Percentiles rank a stretch among this genome's conserved stretches.
Conservation (phyloP, 2,888 invertebrate genomes). For the Zygaena filipendulae region DNA sequence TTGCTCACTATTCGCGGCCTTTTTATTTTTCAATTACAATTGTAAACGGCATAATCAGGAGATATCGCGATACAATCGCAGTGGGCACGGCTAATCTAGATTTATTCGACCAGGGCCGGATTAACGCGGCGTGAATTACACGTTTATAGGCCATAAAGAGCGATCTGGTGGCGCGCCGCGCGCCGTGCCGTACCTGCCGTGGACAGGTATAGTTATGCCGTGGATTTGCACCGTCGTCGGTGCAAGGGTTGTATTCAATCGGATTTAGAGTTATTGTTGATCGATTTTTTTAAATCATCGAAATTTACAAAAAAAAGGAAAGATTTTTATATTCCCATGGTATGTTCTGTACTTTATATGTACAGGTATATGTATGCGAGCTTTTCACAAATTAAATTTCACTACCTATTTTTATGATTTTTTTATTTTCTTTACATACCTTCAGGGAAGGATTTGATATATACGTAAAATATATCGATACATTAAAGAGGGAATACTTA, state of each 20-base stretch:
- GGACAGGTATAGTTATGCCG: slow-evolving; percentile 53
- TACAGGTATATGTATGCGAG: slow-evolving; percentile 9
- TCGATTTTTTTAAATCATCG: no score
- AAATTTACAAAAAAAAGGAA: not conserved
- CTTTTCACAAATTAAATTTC: no score
- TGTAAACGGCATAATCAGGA: slow-evolving; percentile 65
- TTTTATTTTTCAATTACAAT: slow-evolving; percentile 67
- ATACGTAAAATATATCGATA: no score
- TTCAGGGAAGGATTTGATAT: no score
- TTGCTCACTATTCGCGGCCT: no score
- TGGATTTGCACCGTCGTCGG: slow-evolving; percentile 27
- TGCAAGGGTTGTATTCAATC: slow-evolving; percentile 25
- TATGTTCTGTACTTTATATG: no score
- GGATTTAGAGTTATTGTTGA: no score
- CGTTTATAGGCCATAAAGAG: slow-evolving; percentile 68
- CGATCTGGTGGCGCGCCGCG: slow-evolving; percentile 61
- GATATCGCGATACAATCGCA: slow-evolving; percentile 52
- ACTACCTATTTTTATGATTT: not conserved
- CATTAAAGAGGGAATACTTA: no score
- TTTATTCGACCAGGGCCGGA: slow-evolving; percentile 61
- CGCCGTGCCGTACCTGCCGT: slow-evolving; percentile 41
- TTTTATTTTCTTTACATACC: slow-evolving; percentile 1
- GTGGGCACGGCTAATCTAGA: slow-evolving; percentile 61
- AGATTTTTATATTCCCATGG: no score
- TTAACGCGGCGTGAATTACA: slow-evolving; percentile 68